These are phyloP conservation scores for Turdus rufiventris DNA, from an alignment of 2,113 vertebrate species.

Conservation along the genomic window DNA sequence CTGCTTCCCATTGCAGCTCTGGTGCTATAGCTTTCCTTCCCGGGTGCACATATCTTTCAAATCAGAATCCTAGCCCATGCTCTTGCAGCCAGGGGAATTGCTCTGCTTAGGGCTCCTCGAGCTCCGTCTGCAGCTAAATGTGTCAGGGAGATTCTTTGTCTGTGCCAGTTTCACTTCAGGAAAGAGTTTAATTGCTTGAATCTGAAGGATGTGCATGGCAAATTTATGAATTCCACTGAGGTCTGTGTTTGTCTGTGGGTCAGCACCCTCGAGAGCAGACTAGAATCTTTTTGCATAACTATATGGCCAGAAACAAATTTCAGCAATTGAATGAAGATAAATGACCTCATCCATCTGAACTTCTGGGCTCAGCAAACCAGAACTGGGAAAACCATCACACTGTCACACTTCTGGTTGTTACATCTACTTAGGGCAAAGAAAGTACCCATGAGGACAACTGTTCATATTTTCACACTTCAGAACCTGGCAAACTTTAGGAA, in stretches of 20 bases:
- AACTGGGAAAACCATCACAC: background rate
- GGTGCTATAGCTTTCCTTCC: background rate
- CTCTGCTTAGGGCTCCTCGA: background rate
- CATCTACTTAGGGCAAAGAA: background rate
- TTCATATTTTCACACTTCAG: background rate
- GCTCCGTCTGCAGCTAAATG: background rate
- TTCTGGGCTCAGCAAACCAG: slow-evolving; percentile 19
- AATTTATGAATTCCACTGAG: background rate
- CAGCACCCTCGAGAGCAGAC: background rate
- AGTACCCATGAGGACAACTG: background rate
- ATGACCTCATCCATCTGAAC: slow-evolving; percentile 1
- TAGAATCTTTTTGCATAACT: background rate
- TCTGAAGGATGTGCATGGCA: background rate
- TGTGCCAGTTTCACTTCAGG: background rate
- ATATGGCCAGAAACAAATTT: background rate
- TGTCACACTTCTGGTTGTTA: background rate
- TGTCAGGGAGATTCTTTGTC: background rate
- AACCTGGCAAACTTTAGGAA: background rate
- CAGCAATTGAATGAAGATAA: background rate
- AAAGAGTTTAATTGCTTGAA: slow-evolving; percentile 22
- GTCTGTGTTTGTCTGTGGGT: slow-evolving; percentile 14
- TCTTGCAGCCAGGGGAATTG: background rate
- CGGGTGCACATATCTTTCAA: background rate
- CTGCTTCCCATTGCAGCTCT: background rate
- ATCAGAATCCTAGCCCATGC: background rate